Evolutionary conservation across 64 coral and sea anemone genomes (phyloP).

Genomic region (Pocillopora damicornis): DNA sequence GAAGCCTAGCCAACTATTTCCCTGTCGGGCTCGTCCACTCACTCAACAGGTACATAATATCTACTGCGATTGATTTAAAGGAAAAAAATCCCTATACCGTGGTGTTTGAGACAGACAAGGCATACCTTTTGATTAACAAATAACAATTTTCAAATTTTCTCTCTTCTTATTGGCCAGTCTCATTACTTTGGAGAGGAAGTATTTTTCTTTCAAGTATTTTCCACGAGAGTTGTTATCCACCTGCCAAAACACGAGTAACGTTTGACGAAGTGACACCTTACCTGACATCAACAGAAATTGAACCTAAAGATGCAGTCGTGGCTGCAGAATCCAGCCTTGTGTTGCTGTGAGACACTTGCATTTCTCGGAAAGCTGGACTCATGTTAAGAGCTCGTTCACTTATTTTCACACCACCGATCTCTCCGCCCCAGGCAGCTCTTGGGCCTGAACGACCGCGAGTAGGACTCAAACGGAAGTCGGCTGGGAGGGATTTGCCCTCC

Average conservation of each 20-base stretch:
- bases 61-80: too few relatives aligned
- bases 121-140: too few relatives aligned
- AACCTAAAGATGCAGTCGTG: conserved; percentile 48
- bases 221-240: background rate
- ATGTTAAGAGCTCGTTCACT: conserved; percentile 10
- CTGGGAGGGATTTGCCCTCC: conserved; percentile 77
- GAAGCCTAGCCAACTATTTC: too few relatives aligned
- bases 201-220: background rate
- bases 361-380: conserved; percentile 11
- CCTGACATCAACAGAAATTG: conserved; percentile 61
- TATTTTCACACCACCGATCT: conserved; percentile 85
- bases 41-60: too few relatives aligned
- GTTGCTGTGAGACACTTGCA: background rate
- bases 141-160: too few relatives aligned
- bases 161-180: too few relatives aligned
- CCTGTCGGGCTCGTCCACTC: too few relatives aligned
- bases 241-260: background rate
- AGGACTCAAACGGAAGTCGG: conserved; percentile 88
- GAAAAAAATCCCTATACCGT: too few relatives aligned
- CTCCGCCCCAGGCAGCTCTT: conserved; percentile 91
- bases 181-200: too few relatives aligned
- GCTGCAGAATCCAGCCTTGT: conserved; percentile 66
- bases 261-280: conserved; percentile 2
- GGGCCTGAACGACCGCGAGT: conserved; percentile 78
- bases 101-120: too few relatives aligned